Evolutionary conservation across 1,140 invertebrate genomes (phyloP).

Genomic region (Drosophila sproati): DNA sequence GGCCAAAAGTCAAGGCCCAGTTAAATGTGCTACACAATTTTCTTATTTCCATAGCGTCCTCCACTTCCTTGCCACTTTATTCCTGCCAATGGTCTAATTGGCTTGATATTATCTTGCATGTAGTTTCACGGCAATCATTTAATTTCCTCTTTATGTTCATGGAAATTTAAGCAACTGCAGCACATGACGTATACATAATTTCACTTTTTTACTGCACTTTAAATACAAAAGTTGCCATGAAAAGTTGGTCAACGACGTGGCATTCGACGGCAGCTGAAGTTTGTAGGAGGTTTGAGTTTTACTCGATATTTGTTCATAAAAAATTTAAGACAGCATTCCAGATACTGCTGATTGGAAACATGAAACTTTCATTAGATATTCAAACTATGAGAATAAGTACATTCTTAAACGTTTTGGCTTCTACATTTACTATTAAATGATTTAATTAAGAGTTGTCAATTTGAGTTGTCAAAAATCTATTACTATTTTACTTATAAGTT

Average conservation of each 20-base stretch:
- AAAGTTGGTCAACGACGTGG: not conserved
- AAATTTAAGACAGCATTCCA: not conserved
- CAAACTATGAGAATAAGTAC: not conserved
- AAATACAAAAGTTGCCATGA: not conserved
- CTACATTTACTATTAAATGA: not conserved
- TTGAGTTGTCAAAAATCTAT: not conserved
- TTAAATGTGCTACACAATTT: constrained; percentile 33
- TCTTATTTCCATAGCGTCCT: not conserved
- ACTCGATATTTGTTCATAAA: not conserved
- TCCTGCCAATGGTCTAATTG: constrained; percentile 29
- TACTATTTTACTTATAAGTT: not conserved
- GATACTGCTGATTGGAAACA: not conserved
- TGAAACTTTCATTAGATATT: not conserved
- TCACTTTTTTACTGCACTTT: not conserved
- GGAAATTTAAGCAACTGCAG: constrained; percentile 13
- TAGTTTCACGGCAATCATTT: constrained; percentile 6
- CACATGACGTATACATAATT: constrained; percentile 37
- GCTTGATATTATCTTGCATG: constrained; percentile 11
- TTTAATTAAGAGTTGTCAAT: not conserved
- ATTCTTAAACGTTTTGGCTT: not conserved
- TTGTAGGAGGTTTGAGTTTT: not conserved
- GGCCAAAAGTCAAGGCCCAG: constrained; percentile 33
- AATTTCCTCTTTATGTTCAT: not conserved
- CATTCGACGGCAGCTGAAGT: not conserved
- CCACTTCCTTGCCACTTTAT: not conserved